Conservation (phyloP, 2,888 invertebrate species). For the Esperia sulphurella region DNA sequence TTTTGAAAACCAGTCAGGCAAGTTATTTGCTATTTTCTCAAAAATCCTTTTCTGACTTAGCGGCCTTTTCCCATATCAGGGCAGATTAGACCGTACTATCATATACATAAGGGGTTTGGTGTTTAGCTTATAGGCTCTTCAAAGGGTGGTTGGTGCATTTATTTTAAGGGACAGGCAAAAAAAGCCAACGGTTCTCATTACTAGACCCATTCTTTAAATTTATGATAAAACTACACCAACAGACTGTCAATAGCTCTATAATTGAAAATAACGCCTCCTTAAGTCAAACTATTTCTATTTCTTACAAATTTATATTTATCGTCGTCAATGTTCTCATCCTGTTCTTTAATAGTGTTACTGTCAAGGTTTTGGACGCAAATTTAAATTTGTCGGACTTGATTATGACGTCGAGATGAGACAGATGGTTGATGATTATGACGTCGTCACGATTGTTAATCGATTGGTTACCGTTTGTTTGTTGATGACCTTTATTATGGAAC, state of each 20-base stretch:
- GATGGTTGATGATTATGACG: slow-evolving; percentile 27
- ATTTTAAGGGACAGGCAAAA: too few species aligned
- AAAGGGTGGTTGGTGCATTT: too few species aligned
- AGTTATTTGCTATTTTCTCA: too few species aligned
- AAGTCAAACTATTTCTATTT: slow-evolving; percentile 3
- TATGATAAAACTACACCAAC: slow-evolving; percentile 10
- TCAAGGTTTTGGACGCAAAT: neutral
- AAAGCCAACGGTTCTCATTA: neutral
- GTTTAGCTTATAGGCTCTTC: too few species aligned
- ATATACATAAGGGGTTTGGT: too few species aligned
- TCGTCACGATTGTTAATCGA: slow-evolving; percentile 23
- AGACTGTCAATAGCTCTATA: slow-evolving; percentile 21
- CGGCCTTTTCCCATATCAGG: too few species aligned
- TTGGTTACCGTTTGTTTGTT: slow-evolving; percentile 23
- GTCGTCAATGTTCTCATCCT: slow-evolving; percentile 1
- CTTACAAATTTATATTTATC: slow-evolving; percentile 1
- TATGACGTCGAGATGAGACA: slow-evolving; percentile 20
- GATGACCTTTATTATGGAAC: slow-evolving; percentile 16
- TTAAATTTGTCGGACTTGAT: neutral
- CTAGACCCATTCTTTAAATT: neutral
- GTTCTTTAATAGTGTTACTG: neutral
- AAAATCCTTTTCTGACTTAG: too few species aligned
- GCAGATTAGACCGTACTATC: too few species aligned
- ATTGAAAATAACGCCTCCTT: slow-evolving; percentile 18
- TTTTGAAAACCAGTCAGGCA: too few species aligned